Evolutionary conservation across 2,797 vertebrate genomes (phyloP).

Genomic region (Yasuhikotakia modesta): DNA sequence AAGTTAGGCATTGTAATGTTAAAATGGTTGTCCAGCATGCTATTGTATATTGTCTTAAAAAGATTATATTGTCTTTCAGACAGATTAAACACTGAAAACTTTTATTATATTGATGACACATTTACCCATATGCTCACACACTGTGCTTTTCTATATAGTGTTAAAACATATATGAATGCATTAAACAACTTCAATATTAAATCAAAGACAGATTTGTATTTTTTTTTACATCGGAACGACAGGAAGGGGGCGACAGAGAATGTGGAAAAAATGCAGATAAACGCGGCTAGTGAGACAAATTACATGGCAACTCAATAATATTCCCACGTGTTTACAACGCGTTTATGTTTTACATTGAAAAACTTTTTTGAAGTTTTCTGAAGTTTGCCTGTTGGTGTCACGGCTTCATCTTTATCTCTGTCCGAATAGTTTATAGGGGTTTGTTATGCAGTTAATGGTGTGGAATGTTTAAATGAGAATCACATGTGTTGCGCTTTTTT

Average conservation of each 20-base stretch:
- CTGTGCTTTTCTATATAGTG: slow-evolving; percentile 6
- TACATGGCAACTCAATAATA: too few species aligned
- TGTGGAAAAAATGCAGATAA: not conserved
- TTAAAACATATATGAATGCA: slow-evolving; percentile 15
- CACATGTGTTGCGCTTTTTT: too few species aligned
- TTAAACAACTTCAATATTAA: slow-evolving; percentile 9
- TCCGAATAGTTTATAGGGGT: too few species aligned
- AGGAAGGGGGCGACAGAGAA: slow-evolving; percentile 10
- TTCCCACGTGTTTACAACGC: too few species aligned
- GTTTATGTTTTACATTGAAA: too few species aligned
- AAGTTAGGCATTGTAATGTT: not conserved
- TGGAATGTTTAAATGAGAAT: too few species aligned
- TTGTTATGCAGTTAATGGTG: too few species aligned
- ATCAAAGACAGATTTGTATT: not conserved
- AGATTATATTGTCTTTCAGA: not conserved
- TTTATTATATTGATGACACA: not conserved
- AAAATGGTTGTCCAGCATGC: too few species aligned
- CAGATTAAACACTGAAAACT: not conserved
- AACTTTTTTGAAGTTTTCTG: too few species aligned
- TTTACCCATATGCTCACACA: not conserved
- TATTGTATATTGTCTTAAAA: not conserved
- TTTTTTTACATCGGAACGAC: not conserved
- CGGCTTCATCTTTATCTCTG: too few species aligned
- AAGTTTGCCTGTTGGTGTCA: too few species aligned
- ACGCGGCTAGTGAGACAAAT: too few species aligned